Evolutionary conservation across 2,113 vertebrate genomes (phyloP).

Genomic region (Symphodus melops): DNA sequence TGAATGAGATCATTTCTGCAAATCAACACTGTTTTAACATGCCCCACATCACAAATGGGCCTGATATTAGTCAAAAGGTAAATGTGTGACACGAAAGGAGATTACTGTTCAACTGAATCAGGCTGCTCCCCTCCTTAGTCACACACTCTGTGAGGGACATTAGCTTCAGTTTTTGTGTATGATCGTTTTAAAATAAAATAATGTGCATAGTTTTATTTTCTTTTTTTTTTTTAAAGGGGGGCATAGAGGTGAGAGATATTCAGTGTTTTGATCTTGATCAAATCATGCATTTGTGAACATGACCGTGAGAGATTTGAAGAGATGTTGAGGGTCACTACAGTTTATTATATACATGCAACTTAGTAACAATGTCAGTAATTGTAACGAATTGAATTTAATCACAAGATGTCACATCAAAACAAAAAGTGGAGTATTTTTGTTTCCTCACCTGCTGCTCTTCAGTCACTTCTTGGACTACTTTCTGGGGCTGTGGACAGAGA

Average conservation of each 20-base stretch:
- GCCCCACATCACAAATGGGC: background rate
- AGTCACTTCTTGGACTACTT: constrained; percentile 72
- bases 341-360: background rate
- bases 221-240: no score
- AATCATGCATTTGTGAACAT: background rate
- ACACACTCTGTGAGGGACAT: background rate
- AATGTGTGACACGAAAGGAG: constrained; percentile 54
- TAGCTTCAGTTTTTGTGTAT: background rate
- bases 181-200: background rate
- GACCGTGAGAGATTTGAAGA: background rate
- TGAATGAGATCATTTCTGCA: constrained; percentile 22
- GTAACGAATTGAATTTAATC: background rate
- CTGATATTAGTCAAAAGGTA: constrained; percentile 53
- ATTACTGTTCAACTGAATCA: constrained; percentile 50
- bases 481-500: constrained; percentile 78
- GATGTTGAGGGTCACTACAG: background rate
- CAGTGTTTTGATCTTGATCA: background rate
- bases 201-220: background rate
- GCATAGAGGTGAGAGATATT: background rate
- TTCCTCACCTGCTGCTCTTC: constrained; percentile 82
- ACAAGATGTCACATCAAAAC: constrained; percentile 22
- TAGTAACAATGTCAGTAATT: background rate
- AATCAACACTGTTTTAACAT: background rate
- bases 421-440: constrained; percentile 31
- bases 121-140: background rate